Percentiles rank a stretch among this genome's conserved stretches.
These are phyloP conservation scores for Dryomyza anilis DNA, from an alignment of 2,888 invertebrate genomes.

Conservation along the genomic window DNA sequence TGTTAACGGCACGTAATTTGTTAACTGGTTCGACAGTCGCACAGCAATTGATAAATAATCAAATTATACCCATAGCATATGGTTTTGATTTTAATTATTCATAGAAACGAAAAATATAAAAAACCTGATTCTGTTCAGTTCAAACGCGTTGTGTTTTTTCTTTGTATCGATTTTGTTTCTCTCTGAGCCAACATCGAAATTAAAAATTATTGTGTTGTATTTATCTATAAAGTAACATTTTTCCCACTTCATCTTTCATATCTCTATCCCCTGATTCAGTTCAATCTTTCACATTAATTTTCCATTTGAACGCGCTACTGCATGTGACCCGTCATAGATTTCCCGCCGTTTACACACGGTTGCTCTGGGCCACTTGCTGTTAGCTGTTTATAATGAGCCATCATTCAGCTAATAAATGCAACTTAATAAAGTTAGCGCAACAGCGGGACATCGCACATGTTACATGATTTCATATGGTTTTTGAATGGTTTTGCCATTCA, in stretches of 20 bases:
- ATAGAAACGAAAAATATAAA: too few species aligned
- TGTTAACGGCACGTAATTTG: conserved; percentile 11
- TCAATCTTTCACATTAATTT: background rate
- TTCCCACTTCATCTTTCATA: too few species aligned
- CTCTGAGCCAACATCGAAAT: too few species aligned
- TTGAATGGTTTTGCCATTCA: too few species aligned
- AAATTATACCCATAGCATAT: conserved; percentile 3
- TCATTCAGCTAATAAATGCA: conserved; percentile 29
- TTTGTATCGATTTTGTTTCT: too few species aligned
- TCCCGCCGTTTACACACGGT: background rate
- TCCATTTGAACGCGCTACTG: conserved; percentile 4
- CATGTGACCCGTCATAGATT: background rate
- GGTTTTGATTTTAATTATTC: conserved; percentile 4
- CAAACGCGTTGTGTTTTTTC: background rate
- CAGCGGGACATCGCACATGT: conserved; percentile 21
- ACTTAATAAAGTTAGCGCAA: conserved; percentile 28
- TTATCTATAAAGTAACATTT: too few species aligned
- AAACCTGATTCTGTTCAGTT: background rate
- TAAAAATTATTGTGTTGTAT: too few species aligned
- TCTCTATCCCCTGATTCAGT: background rate
- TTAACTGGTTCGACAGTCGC: conserved; percentile 12
- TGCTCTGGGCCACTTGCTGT: background rate
- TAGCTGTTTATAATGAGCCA: conserved; percentile 27
- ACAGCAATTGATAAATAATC: conserved; percentile 15
- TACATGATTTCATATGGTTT: too few species aligned